Evolutionary conservation across 2,113 vertebrate species (phyloP), one percentile per base, ranked within the genome.

Genomic region (Sander lucioperca): DNA sequence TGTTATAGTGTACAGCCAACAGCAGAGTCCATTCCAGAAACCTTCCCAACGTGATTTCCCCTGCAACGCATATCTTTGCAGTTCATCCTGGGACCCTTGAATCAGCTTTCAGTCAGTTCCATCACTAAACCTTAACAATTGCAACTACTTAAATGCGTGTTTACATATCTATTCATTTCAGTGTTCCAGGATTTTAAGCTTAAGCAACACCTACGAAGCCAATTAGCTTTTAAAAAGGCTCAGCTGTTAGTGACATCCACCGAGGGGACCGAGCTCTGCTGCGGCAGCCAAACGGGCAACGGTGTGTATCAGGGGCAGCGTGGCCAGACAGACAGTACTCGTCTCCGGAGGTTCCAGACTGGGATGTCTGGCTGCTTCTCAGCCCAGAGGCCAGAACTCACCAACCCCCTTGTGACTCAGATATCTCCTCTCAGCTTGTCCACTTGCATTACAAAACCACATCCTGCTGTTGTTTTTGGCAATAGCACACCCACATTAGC

Each of bases 1-100:
- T 61, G 69, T 80, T 85, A 50, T 10, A 81, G 50, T 79, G 76
- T 66, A 59, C 21, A 56, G 67, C 47, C 23, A 25, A 27, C n/a
- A 19, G 51, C 63, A 10, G 39, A 50, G 70, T 65, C 83, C 45
- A 53, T 30, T 47, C 54, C 19, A 71, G 53, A 79, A 79, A 47
- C 4, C 11, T 65, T 57, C 45, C 64, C 50, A 13, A 62, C 27
- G 56, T 79, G 69, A 84, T 87, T 89, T 90, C 63, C 69, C 81
- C 62, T 16, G 67, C 1, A 13, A 68, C 16, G 0, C 9, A 43
- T 75, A 58, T 57, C 16, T 85, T 23, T 25, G 14, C 72, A 45
- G 43, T 65, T 50, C 30, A 70, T 57, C 45, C 33, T 30, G 13
- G 14, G 33, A 66, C 50, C 9, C 23, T 73, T 19, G 21, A 76